phyloP scores from a whole-genome alignment of 1,140 invertebrate species.

The Ceratosolen solmsi region DNA sequence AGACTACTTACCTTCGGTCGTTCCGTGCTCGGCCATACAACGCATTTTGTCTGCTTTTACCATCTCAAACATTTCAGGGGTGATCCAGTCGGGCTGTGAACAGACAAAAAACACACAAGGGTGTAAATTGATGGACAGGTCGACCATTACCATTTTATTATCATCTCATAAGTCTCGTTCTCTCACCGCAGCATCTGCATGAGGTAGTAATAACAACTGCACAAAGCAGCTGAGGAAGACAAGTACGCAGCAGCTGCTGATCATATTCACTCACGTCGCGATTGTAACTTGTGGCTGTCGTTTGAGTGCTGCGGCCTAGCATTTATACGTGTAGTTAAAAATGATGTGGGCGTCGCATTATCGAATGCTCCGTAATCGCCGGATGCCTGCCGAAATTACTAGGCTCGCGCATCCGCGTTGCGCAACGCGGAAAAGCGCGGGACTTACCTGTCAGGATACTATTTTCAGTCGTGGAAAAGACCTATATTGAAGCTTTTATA shows the following conservation, averaged over 20 bases:
- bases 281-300: neutral
- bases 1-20: conserved; percentile 62
- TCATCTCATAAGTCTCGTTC: neutral
- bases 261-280: neutral
- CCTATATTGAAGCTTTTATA: neutral
- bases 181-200: conserved; percentile 58
- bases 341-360: neutral
- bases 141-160: neutral
- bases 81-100: conserved; percentile 59
- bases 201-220: conserved; percentile 40
- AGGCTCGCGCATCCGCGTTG: conserved; percentile 1
- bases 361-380: neutral
- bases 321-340: neutral
- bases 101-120: neutral
- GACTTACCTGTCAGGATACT: neutral
- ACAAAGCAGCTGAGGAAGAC: neutral
- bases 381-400: conserved; percentile 8
- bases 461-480: neutral
- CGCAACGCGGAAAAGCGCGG: conserved; percentile 19
- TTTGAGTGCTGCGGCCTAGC: neutral
- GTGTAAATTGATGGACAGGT: neutral
- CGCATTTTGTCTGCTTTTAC: conserved; percentile 62
- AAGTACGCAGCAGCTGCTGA: neutral
- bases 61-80: conserved; percentile 66
- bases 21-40: conserved; percentile 66